These are phyloP conservation scores for Seira ritae DNA, from an alignment of 2,888 invertebrate species.

Conservation along the genomic window DNA sequence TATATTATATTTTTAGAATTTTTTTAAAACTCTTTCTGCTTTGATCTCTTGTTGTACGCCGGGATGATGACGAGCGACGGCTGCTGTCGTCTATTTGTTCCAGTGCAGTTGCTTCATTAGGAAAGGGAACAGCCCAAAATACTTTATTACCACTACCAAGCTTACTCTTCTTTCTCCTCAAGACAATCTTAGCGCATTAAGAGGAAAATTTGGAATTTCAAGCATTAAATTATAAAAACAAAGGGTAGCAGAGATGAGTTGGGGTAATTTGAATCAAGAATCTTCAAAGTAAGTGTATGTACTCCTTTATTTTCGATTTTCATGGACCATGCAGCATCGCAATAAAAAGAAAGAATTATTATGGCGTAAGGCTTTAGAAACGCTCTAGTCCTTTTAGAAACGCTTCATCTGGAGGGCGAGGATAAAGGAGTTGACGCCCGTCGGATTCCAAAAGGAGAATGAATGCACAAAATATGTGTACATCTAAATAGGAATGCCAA, in stretches of 20 bases:
- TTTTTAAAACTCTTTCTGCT: conserved; percentile 19
- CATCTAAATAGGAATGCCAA: too few relatives aligned
- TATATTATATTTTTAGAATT: conserved; percentile 57
- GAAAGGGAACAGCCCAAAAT: conserved; percentile 51
- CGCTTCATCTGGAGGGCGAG: conserved; percentile 53
- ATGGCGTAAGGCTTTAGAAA: conserved; percentile 44
- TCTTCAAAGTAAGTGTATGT: too few relatives aligned
- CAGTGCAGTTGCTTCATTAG: conserved; percentile 66
- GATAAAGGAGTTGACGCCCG: too few relatives aligned
- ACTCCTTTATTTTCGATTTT: not conserved
- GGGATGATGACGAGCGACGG: conserved; percentile 62
- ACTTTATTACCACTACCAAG: conserved; percentile 39
- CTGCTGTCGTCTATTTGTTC: conserved; percentile 64
- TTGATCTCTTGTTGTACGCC: conserved; percentile 50
- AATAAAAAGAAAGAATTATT: not conserved
- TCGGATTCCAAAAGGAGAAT: too few relatives aligned
- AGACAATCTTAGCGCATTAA: conserved; percentile 8
- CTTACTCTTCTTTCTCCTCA: too few relatives aligned
- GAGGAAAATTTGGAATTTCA: not conserved
- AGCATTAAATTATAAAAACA: not conserved
- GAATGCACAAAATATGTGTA: too few relatives aligned
- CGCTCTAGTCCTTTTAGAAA: conserved; percentile 59
- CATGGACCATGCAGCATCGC: not conserved
- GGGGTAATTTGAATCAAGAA: not conserved
- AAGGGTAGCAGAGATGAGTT: conserved; percentile 1